A percentile compares a stretch with the other conserved stretches of the same genome.
Evolutionary conservation across 1,140 invertebrate species (phyloP).

Genomic region (Ceratosolen solmsi): DNA sequence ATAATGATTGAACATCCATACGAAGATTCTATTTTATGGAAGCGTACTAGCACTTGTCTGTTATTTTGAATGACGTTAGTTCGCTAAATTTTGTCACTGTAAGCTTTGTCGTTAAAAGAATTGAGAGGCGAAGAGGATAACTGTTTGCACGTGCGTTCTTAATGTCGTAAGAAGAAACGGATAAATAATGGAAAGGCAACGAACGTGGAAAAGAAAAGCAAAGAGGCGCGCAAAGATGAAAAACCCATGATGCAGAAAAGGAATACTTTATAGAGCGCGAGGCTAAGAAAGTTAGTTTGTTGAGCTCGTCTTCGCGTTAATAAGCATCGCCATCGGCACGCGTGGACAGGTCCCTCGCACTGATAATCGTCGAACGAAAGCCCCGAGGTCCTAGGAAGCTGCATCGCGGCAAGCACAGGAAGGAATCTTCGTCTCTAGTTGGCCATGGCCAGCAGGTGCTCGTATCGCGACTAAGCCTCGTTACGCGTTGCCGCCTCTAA

Average conservation of each 20-base stretch:
- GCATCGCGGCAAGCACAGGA: constrained; percentile 28
- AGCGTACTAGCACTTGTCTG: not conserved
- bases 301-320: not conserved
- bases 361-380: too few species aligned
- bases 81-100: not conserved
- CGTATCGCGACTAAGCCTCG: constrained; percentile 53
- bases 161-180: not conserved
- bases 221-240: not conserved
- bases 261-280: not conserved
- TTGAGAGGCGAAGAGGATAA: not conserved
- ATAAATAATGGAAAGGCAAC: not conserved
- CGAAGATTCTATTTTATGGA: not conserved
- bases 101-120: not conserved
- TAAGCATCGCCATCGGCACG: not conserved
- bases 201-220: not conserved
- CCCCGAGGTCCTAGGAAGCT: not conserved
- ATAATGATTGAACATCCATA: too few species aligned
- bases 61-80: not conserved
- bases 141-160: not conserved
- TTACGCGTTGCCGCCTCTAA: constrained; percentile 58
- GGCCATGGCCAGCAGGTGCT: constrained; percentile 50
- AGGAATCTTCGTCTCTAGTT: not conserved
- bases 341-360: not conserved
- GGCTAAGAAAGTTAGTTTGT: not conserved
- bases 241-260: too few species aligned